Base-by-base conservation (phyloP, 1,140 invertebrate species). In the Drosophila tropicalis region DNA sequence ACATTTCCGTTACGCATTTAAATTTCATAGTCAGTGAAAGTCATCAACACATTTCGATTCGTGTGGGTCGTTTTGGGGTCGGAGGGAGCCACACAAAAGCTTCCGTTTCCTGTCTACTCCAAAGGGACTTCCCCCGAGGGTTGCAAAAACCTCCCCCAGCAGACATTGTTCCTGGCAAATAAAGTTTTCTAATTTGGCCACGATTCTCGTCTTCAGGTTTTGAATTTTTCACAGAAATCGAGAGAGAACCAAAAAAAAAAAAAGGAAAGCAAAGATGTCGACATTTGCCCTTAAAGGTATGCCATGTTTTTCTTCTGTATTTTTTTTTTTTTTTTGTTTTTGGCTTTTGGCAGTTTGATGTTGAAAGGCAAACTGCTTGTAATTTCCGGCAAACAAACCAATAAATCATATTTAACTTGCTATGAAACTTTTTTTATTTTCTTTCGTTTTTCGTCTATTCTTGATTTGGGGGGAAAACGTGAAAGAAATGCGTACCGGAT, bases 331-430 rank as follows among this genome's bases (percentile, higher is more conserved):
- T 41, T n/a, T 41, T 83, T 81, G 41, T 15, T 79, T 75, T 83
- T 86, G 79, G 74, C 80, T 72, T 78, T 75, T 76, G 29, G 32
- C 58, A 63, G 36, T 60, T 58, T 56, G 22, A 58, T 39, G 66
- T 69, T 85, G 67, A 15, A 70, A 56, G 10, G 34, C 62, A 56
- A 76, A 79, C 64, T 78, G 83, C 72, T 74, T 78, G 90, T 91
- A 91, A 91, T 90, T 90, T 91, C 90, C 85, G 90, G 80, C 82
- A 90, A 91, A 91, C 90, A 91, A 87, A 90, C 85, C 90, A 86
- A 91, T 91, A 91, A 91, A 91, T 91, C 90, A 90, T 91, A 87
- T 91, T 87, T 90, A 90, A 86, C 78, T 80, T 81, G 66, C 81
- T 71, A 17, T 71, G 71, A 89, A 78, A 79, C 71, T 67, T 22